Evolutionary conservation across 2,888 invertebrate species (phyloP), one percentile per base, ranked within the genome.

Genomic region (Rhyacophila evoluta): DNA sequence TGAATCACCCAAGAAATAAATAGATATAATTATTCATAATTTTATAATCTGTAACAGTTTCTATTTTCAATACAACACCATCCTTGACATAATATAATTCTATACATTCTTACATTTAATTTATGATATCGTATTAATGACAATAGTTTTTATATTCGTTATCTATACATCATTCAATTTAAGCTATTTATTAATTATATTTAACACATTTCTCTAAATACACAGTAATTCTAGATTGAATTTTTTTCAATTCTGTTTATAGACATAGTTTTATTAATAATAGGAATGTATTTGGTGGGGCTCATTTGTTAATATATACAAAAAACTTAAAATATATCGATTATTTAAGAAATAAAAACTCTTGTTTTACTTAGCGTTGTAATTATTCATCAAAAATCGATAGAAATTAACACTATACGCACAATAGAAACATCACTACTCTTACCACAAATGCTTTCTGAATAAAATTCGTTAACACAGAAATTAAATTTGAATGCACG

Each of bases 201-300:
- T 55, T 55, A 55, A 55, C 19, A 55, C 55, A 25, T 55, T 55
- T 8, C 10, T 25, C 19, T 55, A 55, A 55, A 55, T 55, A 55
- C 55, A 25, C 55, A 2, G 0, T 19, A 2, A 55, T 55, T 55
- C 55, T 55, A 25, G 10, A 1, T 19, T 55, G 5, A 11, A 25
- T 19, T 19, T 4, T 55, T 55, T 25, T 25, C 10, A 12, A 39
- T 19, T 41, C 5, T 41, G 1, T 41, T 4, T 33, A 33, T 41
- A 19, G 15, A 41, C 15, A 3, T 41, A 19, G 8, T 8, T 25
- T 25, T 55, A 55, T 8, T 55, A 8, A 55, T 55, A 55, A 19
- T 55, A 55, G 55, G 55, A 55, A 55, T 25, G 55, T 19, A 55
- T 55, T 55, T 55, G 55, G 55, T 55, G 55, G 55, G 55, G 41